Base-by-base conservation (phyloP, 2,113 vertebrate species). In the Phylloscopus trochiloides region DNA sequence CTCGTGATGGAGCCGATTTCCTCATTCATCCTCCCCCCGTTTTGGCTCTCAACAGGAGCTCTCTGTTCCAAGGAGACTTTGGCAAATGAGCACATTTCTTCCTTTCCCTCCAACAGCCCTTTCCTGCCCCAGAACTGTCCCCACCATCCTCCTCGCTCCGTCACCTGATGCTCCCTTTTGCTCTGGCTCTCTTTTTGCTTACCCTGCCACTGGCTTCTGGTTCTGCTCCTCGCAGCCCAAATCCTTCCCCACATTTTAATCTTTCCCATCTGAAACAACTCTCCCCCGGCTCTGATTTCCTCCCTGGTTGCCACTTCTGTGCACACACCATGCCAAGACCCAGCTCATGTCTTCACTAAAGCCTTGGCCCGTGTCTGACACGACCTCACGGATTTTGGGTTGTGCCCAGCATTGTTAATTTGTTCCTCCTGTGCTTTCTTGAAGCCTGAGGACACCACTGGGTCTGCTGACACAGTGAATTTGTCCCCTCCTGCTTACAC, bases 211-310 rank as follows among this genome's bases (percentile, higher is more conserved):
- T 48, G 61, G 61, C 66, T 95, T 72, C 92, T 94, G 48, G 19
- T 66, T 83, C 75, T 81, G 26, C 63, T 89, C 24, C 87, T 87
- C 7, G 0, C 61, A 91, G 73, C 52, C 88, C 51, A 92, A 83
- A 50, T 40, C 40, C 13, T 40, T 40, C 40, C 40, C 40, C 59
- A 88, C 3, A 20, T 90, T 95, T 94, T 96, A 95, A 95, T 88
- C 75, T 80, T 88, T 92, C 72, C 86, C 86, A 94, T 93, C 91
- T 96, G 92, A 62, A 93, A 93, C 51, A 90, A 66, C 86, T 55
- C 75, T 71, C 67, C 47, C 59, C 62, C 1, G 0, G 59, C 82
- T 93, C 79, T 5, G 47, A 74, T 84, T 91, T 91, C 72, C 55
- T 73, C 38, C 84, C 82, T 75, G 55, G 79, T 54, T 70, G 88